A percentile compares a stretch with the other conserved stretches of the same genome.
phyloP scores from a whole-genome alignment of 2,888 invertebrate species.

The Serripes groenlandicus region DNA sequence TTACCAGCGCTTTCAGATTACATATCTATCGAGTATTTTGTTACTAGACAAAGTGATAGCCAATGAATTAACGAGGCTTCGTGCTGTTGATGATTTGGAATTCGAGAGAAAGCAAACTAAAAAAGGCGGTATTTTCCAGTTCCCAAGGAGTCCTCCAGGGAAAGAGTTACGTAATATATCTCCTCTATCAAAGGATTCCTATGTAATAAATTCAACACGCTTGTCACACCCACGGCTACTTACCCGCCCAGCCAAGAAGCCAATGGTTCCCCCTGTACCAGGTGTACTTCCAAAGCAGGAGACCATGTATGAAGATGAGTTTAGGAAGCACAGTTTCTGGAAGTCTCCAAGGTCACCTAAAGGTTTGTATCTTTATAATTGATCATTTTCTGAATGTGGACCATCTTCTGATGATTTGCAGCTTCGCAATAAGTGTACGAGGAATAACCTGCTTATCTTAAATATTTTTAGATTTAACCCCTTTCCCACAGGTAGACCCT shows the following conservation, averaged over 20 bases:
- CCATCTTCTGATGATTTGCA: no score
- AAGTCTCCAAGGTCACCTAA: slow-evolving; percentile 36
- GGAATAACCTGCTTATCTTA: no score
- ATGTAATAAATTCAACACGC: slow-evolving; percentile 66
- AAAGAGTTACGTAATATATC: slow-evolving; percentile 19
- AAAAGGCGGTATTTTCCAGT: slow-evolving; percentile 73
- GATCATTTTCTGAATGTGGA: no score
- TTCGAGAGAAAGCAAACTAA: slow-evolving; percentile 77
- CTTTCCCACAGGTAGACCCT: no score
- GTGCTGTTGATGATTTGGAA: slow-evolving; percentile 78
- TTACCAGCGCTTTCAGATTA: slow-evolving; percentile 76
- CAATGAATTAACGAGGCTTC: slow-evolving; percentile 78
- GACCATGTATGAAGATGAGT: slow-evolving; percentile 60
- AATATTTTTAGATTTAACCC: no score
- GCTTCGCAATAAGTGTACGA: no score
- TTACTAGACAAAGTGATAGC: slow-evolving; percentile 78
- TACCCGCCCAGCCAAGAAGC: slow-evolving; percentile 53
- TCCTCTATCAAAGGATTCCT: slow-evolving; percentile 7
- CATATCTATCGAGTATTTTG: slow-evolving; percentile 80
- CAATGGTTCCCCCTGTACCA: slow-evolving; percentile 63
- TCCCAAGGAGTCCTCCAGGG: slow-evolving; percentile 26
- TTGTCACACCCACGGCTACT: slow-evolving; percentile 79
- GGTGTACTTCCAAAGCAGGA: slow-evolving; percentile 54
- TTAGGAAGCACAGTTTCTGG: slow-evolving; percentile 47
- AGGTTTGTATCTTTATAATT: slow-evolving; percentile 23